These are phyloP conservation scores for Lemur catta DNA, from an alignment of 2,797 vertebrate species.

Conservation along the genomic window DNA sequence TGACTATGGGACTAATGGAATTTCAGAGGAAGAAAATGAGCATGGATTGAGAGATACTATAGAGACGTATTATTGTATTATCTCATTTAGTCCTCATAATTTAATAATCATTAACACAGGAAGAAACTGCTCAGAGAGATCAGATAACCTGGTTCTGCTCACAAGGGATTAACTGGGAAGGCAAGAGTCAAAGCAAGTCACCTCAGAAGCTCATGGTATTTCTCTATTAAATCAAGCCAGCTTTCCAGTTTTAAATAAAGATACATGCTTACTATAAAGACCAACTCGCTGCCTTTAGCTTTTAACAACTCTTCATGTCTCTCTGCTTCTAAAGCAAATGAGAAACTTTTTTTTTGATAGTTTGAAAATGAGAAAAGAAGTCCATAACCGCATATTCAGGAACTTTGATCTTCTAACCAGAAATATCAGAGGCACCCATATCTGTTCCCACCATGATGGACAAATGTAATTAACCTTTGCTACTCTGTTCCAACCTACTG, in stretches of 20 bases:
- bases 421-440: conserved; percentile 80
- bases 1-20: not conserved
- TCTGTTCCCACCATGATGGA: conserved; percentile 88
- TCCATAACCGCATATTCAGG: conserved; percentile 46
- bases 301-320: not conserved
- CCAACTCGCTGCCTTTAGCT: not conserved
- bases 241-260: not conserved
- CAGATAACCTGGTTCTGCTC: not conserved
- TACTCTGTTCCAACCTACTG: conserved; percentile 91
- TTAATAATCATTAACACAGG: not conserved
- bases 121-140: not conserved
- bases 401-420: conserved; percentile 78
- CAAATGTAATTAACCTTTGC: conserved; percentile 99
- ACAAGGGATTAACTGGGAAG: not conserved
- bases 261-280: not conserved
- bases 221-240: not conserved
- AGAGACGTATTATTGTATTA: not conserved
- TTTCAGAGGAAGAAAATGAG: not conserved
- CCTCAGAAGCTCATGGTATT: fast-evolving
- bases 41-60: not conserved
- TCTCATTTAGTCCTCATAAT: not conserved
- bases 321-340: not conserved
- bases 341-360: not conserved
- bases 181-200: not conserved
- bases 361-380: conserved; percentile 28